Evolutionary conservation across 2,888 invertebrate species (phyloP), one percentile per base, ranked within the genome.

Genomic region (Lasioglossum marginatum): DNA sequence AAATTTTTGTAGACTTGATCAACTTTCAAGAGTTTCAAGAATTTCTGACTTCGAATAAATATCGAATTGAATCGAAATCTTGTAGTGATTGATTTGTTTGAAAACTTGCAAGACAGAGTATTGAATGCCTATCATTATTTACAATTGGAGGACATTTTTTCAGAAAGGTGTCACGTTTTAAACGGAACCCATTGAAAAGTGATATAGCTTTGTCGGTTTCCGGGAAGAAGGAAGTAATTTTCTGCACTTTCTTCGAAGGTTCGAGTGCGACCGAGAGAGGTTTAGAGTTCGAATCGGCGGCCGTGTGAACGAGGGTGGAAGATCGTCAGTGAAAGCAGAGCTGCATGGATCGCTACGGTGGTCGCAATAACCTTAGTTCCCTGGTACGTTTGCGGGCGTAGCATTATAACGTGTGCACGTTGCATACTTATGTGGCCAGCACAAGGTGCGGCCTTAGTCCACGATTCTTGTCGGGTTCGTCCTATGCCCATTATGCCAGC

Each of bases 381-480:
- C 90, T 87, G 83, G 92, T 91, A 88, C 79, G 77, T 90, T 93
- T 91, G 93, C 94, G 92, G 94, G 91, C 93, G 92, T 93, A 93
- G 92, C 91, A 89, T 86, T 89, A 86, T 92, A 92, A 91, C 88
- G 91, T 90, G 90, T 87, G 87, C 86, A 85, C 83, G 88, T 90
- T 90, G 92, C 92, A 91, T 91, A 90, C 86, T 84, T 90, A 89
- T 92, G 90, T 90, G 90, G 88, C 89, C 87, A 48, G 86, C 86
- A 86, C 91, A 93, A 94, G 94, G 94, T 93, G 94, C 94, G 94
- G 94, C 93, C 93, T 92, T 91, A 86, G 92, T 92, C 92, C 92
- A 91, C 92, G 92, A 93, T 94, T 93, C 92, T 92, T 92, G 92
- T 89, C 79, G 86, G 91, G 90, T 93, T 92, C 92, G 91, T 92